A percentile compares a stretch with the other conserved stretches of the same genome.
phyloP scores from a whole-genome alignment of 2,797 vertebrate genomes.

The Epinephelus malabaricus region DNA sequence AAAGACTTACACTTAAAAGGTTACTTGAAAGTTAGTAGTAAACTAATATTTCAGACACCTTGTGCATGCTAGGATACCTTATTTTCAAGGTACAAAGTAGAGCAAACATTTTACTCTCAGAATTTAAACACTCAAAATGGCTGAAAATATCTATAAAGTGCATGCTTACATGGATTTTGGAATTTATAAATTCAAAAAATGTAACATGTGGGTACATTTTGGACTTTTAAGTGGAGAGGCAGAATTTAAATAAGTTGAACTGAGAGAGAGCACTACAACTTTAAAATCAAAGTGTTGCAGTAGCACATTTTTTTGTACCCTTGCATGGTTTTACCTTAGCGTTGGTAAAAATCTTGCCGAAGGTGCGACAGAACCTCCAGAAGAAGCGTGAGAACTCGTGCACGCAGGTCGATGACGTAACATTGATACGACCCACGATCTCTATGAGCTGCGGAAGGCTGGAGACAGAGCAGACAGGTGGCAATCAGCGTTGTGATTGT shows the following conservation, averaged over 20 bases:
- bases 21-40: neutral
- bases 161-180: neutral
- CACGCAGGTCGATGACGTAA: conserved; percentile 95
- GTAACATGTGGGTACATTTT: neutral
- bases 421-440: conserved; percentile 96
- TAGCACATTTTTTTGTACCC: too few species aligned
- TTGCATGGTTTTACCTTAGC: conserved; percentile 80
- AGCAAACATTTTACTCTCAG: neutral
- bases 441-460: conserved; percentile 96
- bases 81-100: neutral
- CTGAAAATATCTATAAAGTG: neutral
- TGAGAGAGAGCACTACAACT: neutral
- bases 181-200: neutral
- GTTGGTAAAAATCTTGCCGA: conserved; percentile 99
- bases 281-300: neutral
- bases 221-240: neutral
- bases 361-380: conserved; percentile 98
- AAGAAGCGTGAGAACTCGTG: conserved; percentile 99
- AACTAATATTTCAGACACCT: neutral
- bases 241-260: neutral
- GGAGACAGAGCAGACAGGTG: conserved; percentile 67
- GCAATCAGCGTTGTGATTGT: conserved; percentile 10
- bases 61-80: neutral
- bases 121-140: neutral
- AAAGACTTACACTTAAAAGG: neutral